Base-by-base conservation (phyloP, 2,113 vertebrate genomes). In the Coptodon bakossiorum region DNA sequence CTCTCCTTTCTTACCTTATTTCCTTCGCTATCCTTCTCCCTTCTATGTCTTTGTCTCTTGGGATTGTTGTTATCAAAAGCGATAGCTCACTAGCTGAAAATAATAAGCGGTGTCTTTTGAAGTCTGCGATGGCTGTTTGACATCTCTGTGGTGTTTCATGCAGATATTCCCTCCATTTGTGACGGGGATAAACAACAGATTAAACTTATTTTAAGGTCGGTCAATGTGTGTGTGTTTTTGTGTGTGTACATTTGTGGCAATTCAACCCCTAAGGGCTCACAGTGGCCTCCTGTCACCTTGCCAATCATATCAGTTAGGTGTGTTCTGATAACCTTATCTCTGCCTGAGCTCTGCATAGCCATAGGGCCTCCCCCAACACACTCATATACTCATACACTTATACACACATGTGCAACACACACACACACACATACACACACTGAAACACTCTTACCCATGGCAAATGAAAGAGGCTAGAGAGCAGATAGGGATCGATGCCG, bases 271-370 rank as follows among this genome's bases (percentile, higher is more conserved):
- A 7, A 83, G 89, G 95, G 91, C 88, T 50, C 86, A 81, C 84
- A 80, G 50, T 90, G 92, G 90, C 93, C 92, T 85, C 88, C 92
- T 95, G 94, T 95, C 94, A 95, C 93, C 94, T 95, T 94, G 95
- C 95, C 95, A 96, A 94, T 95, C 95, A 95, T 92, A 94, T 95
- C 94, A 94, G 93, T 90, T 90, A 94, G 93, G 93, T 94, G 92
- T 93, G 85, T 93, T 88, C 81, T 86, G 95, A 96, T 96, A 95
- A 94, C 94, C 95, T 95, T 96, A 96, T 96, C 95, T 94, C 89
- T 93, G 88, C 78, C 91, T 91, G 79, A 94, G 93, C 80, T 90
- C 92, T 94, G 89, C 90, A 91, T 95, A 91, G 94, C 94, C 93
- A 94, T 63, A 90, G 92, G 95, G 80, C 61, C 85, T 76, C 86